phyloP scores from a whole-genome alignment of 1,140 invertebrate species.

The Aleiodes sp. region DNA sequence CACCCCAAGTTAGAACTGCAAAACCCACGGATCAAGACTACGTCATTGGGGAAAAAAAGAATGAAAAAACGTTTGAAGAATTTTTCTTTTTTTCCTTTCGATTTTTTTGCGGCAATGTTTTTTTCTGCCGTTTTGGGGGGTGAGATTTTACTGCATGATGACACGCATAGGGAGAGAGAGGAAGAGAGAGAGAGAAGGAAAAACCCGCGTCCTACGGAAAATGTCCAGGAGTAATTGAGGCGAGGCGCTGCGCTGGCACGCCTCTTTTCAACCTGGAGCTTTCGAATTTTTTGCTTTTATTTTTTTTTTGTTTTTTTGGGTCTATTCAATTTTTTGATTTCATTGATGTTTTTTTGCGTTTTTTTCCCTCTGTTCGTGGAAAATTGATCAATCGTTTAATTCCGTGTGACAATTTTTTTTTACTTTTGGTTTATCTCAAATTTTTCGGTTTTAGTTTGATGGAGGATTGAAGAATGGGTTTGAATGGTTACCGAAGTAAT shows the following conservation, averaged over 20 bases:
- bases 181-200: no score
- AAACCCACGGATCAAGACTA: slow-evolving; percentile 13
- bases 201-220: neutral
- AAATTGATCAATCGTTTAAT: no score
- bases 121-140: no score
- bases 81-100: neutral
- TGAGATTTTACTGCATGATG: slow-evolving; percentile 5
- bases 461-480: no score
- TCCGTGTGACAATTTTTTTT: no score
- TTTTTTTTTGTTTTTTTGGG: neutral
- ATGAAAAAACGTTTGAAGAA: neutral
- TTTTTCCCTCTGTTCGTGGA: no score
- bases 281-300: neutral
- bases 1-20: slow-evolving; percentile 12
- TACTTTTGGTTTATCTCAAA: no score
- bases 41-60: slow-evolving; percentile 6
- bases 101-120: neutral
- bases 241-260: slow-evolving; percentile 13
- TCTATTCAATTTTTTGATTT: no score
- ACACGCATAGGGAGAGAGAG: neutral
- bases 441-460: no score
- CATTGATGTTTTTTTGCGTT: no score
- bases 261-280: neutral
- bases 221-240: slow-evolving; percentile 15
- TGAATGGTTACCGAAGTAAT: no score